Evolutionary conservation across 2,888 invertebrate genomes (phyloP), one percentile per base, ranked within the genome.

Genomic region (Drosophila neotestacea): DNA sequence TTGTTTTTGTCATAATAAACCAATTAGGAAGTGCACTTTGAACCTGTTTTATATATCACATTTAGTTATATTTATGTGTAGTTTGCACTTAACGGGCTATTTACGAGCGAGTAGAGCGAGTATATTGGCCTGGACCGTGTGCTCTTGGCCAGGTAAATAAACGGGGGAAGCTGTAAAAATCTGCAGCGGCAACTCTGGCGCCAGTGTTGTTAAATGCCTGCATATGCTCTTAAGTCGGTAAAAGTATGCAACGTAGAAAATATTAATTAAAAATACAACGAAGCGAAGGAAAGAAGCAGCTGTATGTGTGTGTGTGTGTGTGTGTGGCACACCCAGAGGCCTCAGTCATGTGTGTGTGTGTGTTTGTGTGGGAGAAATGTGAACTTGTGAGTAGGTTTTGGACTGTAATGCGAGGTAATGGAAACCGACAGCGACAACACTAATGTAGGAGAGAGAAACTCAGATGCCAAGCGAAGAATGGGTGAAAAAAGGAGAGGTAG

Each of bases 221-320:
- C 72, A 77, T 65, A 65, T 76, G 71, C 44, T 50, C 38, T 28
- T n/a, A 28, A 9, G 32, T 6, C 7, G n/a, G 41, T 36, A 27
- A 41, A 63, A 68, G 63, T 66, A 79, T 73, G 83, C 76, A 69
- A 73, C 68, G 76, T 68, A 76, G 73, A 83, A 81, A 83, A 83
- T 81, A 86, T 81, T 81, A 81, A 81, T 81, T 81, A 85, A 79
- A 83, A 83, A 69, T 65, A 69, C 64, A 77, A 67, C 62, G 36
- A 36, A 16, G 58, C 67, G 63, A 48, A 52, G 28, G 48, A 63
- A 56, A 64, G 41, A 13, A 61, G 51, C 32, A 44, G 50, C 44
- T 42, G 22, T 11, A 51, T 55, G n/a, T 46, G 13, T 34, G 13
- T n/a, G 38, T 46, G 44, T 46, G 51, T 22, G 36, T 22, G 50